Evolutionary conservation across 2,797 vertebrate genomes (phyloP), one percentile per base, ranked within the genome.

Genomic region (Anguilla anguilla): DNA sequence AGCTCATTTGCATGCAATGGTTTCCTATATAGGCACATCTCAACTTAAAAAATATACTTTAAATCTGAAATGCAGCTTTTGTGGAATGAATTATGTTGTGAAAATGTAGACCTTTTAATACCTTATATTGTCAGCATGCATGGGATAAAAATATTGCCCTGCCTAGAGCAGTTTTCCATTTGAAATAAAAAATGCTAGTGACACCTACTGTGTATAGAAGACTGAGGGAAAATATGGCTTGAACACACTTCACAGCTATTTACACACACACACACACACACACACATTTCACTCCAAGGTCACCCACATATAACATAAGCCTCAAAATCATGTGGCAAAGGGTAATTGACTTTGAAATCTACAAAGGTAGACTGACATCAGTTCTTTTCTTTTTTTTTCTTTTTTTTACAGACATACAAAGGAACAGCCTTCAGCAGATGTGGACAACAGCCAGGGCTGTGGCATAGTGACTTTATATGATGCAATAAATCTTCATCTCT

Each of bases 381-480:
- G 25, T 51, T n/a, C 22, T 82, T 49, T 46, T 46, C 0, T 46
- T 46, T 46, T 46, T 43, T 39, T 2, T 82, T 28, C 7, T 2
- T 82, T 82, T 51, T 15, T 7, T 82, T 51, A n/a, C 43, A 79
- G 15, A 22, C 19, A 49, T n/a, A 82, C 19, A 25, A 19, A 22
- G 35, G 4, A 25, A 2, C 77, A 81, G 35, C 2, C 69, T 39
- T 74, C 11, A 39, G 13, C 13, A 15, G 13, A 74, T 74, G 4
- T 15, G 15, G 31, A 79, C 74, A 79, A 79, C 13, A 46, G 74
- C 74, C 35, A 49, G 79, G 39, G 25, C 79, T 49, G 22, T 82
- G 46, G 79, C 79, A 82, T 25, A n/a, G 22, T n/a, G 46, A 49
- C 19, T 49, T 82, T 51, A 51, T 82, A 51, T 82, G 79, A 82